Evolutionary conservation across 1,140 invertebrate species (phyloP).

Genomic region (Aphelenchoides fujianensis): DNA sequence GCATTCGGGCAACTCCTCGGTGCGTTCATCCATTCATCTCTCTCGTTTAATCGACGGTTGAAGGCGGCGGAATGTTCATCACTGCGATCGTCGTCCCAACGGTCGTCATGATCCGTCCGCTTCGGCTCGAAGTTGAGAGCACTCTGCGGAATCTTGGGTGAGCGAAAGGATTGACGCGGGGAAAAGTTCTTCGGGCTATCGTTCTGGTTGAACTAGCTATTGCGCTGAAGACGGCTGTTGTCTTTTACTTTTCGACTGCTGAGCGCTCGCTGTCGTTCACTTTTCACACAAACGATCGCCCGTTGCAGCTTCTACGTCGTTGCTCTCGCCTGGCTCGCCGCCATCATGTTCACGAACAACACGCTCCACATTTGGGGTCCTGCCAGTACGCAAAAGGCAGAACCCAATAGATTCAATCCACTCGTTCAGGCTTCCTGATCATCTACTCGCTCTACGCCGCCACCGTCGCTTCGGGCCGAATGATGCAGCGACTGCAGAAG

Average conservation of each 20-base stretch:
- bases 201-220: too few relatives aligned
- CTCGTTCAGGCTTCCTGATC: conserved; percentile 10
- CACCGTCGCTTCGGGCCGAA: neutral
- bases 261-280: too few relatives aligned
- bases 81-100: conserved; percentile 69
- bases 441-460: conserved; percentile 8
- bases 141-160: conserved; percentile 69
- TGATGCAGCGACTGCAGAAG: conserved; percentile 11
- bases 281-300: too few relatives aligned
- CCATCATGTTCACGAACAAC: conserved; percentile 63
- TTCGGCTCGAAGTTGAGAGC: conserved; percentile 67
- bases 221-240: too few relatives aligned
- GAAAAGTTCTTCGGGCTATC: too few relatives aligned
- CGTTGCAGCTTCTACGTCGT: conserved; percentile 70
- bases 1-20: conserved; percentile 68
- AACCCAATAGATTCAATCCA: too few relatives aligned
- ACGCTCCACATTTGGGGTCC: conserved; percentile 63
- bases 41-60: too few relatives aligned
- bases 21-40: neutral
- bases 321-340: conserved; percentile 65
- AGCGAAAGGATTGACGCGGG: too few relatives aligned
- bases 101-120: conserved; percentile 67
- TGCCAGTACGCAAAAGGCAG: too few relatives aligned
- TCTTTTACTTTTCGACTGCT: too few relatives aligned
- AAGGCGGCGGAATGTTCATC: conserved; percentile 70